Conservation (phyloP, 2,113 vertebrate genomes). For the Charina bottae region DNA sequence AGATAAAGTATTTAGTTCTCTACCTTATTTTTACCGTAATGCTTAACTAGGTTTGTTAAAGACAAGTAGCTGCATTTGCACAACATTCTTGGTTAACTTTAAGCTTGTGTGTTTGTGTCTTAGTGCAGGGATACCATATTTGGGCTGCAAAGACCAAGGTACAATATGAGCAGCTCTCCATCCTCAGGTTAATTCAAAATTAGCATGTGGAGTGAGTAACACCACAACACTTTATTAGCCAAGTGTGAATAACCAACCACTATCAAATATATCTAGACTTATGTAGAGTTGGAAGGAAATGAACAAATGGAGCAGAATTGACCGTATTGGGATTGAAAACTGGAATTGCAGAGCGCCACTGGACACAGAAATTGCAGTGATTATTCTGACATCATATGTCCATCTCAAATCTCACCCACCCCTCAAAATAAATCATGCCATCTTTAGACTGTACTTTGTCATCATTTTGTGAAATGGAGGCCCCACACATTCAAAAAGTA, state of each 20-base stretch:
- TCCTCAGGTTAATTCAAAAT: no score
- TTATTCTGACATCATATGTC: not conserved
- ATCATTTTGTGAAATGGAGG: not conserved
- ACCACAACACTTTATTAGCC: not conserved
- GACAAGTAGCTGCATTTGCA: no score
- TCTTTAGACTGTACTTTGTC: no score
- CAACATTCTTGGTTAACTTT: no score
- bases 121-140: no score
- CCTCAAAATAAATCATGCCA: not conserved
- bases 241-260: not conserved
- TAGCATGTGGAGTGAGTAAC: no score
- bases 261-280: not conserved
- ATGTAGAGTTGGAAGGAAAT: not conserved
- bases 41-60: no score
- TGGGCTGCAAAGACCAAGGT: no score
- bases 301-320: not conserved
- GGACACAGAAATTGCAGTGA: not conserved
- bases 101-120: no score
- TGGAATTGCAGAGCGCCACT: not conserved
- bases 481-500: no score
- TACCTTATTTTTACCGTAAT: not conserved
- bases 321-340: not conserved
- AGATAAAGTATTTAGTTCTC: not conserved
- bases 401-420: not conserved
- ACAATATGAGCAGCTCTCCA: no score